Evolutionary conservation across 2,113 vertebrate genomes (phyloP), one percentile per base, ranked within the genome.

Genomic region (Rhinopithecus roxellana): DNA sequence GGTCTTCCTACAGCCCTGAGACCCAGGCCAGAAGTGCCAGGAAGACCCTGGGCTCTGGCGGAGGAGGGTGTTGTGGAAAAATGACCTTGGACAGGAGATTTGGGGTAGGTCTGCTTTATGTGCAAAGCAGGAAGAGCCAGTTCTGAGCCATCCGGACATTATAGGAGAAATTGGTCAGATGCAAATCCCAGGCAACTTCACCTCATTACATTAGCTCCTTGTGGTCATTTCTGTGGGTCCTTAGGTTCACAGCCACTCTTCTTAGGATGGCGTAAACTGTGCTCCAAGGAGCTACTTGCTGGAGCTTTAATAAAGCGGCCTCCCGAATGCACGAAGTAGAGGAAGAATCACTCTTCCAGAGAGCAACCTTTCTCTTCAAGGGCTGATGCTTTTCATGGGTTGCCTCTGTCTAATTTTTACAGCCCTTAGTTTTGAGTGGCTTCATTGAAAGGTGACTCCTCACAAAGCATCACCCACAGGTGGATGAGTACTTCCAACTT

Each of bases 1-100:
- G 17, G 4, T 35, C 32, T 6, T 57, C 69, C 48, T 59, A 1
- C 0, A 38, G 25, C 22, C 57, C 2, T 0, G 2, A 5, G 8
- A 11, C 23, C 2, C 1, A 4, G 38, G 67, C 13, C 6, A 32
- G 20, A 22, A 20, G 43, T 78, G 43, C 75, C 59, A 10, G 5
- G 57, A 22, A 0, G 14, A 43, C 50, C 23, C 17, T 27, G 17
- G 5, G 11, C 17, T n/a, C 38, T 64, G 18, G 23, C 1, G 17
- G 43, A 35, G 52, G 25, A 48, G 50, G 17, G 30, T 22, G 59
- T 35, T 5, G 18, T 17, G 16, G 6, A 32, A 25, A 40, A 27
- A 83, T 3, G 2, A 27, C 16, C 48, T 25, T 0, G 6, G 57
- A 23, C 1, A n/a, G 35, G 38, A 80, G 45, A 64, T 6, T 5